Evolutionary conservation across 2,113 vertebrate genomes (phyloP), one percentile per base, ranked within the genome.

Genomic region (Microcebus griseorufus): DNA sequence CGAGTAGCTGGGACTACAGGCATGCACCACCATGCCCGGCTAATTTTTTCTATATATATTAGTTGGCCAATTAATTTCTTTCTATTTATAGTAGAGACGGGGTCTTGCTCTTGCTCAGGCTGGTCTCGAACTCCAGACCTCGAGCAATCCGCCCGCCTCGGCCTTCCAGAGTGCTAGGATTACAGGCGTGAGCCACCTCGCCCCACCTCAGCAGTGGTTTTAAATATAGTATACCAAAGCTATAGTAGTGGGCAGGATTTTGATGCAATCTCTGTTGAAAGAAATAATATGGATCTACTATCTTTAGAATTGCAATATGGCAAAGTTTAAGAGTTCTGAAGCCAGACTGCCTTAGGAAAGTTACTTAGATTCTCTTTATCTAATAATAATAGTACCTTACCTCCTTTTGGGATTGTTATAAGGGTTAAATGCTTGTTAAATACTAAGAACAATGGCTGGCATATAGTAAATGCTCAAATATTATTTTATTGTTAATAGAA

Each of bases 231-330:
- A 73, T 62, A n/a, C 65, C 39, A 88, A 91, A 91, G 58, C 64
- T 88, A 12, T 84, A 72, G 64, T 75, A 55, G n/a, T 84, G 25
- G 80, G 48, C 39, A 58, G 70, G 58, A 96, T 88, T 96, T 95
- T 78, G 76, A 83, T 73, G 70, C 64, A 55, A 18, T 80, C 55
- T 80, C 22, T 34, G 9, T 67, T 88, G 80, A 80, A 90, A 78
- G 70, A 87, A 79, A 75, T 96, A 80, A 84, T 88, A 82, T 22
- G 53, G 13, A 83, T 55, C 9, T 37, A 11, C 37, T 51, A 0
- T 90, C 39, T 87, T 93, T 73, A 94, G 93, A 87, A 48, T 73
- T 48, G 25, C 55, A 93, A 2, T 53, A 25, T 45, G 34, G 45
- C 39, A 55, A 81, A 53, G 12, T 92, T 86, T 80, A 81, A 51